phyloP scores from a whole-genome alignment of 2,888 invertebrate genomes.

The Pocota personata region DNA sequence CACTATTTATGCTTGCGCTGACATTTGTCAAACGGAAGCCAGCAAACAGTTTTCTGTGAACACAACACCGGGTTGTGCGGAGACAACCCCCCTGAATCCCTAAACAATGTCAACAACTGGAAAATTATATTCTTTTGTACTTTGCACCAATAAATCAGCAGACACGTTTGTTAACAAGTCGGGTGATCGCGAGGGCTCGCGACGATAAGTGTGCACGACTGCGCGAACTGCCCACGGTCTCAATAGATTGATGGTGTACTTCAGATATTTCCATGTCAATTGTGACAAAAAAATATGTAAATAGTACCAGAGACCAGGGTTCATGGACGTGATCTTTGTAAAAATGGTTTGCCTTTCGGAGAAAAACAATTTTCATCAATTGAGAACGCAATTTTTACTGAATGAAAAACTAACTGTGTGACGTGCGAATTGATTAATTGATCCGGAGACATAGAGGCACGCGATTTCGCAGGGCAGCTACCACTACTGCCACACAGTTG shows the following conservation, averaged over 20 bases:
- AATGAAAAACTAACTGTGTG: conserved; percentile 38
- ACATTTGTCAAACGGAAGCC: conserved; percentile 57
- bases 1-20: conserved; percentile 50
- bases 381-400: conserved; percentile 34
- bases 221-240: not conserved
- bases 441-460: conserved; percentile 46
- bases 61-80: not conserved
- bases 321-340: conserved; percentile 67
- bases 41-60: conserved; percentile 25
- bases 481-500: not conserved
- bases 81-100: no score
- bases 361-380: conserved; percentile 55
- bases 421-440: conserved; percentile 70
- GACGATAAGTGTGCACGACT: conserved; percentile 16
- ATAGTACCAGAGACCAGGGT: conserved; percentile 7
- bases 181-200: not conserved
- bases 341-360: conserved; percentile 31
- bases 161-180: conserved; percentile 19
- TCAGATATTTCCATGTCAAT: conserved; percentile 52
- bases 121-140: conserved; percentile 41
- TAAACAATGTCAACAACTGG: not conserved
- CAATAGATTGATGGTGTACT: conserved; percentile 44
- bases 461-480: conserved; percentile 36
- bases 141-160: conserved; percentile 34
- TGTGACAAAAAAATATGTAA: conserved; percentile 22